Evolutionary conservation across 2,888 invertebrate species (phyloP).

Genomic region (Limnephilus lunatus): DNA sequence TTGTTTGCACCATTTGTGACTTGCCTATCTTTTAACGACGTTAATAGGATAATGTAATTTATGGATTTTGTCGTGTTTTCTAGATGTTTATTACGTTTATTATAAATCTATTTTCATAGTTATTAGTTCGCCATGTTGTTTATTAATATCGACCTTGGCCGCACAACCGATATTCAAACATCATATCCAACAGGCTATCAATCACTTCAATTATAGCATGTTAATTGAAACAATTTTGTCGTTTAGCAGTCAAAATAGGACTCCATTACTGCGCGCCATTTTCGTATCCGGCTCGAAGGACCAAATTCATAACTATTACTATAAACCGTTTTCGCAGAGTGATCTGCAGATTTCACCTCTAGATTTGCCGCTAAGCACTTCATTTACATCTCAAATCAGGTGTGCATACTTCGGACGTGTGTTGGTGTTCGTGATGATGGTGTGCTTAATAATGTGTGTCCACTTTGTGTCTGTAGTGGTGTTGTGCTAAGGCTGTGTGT

Average conservation of each 20-base stretch:
- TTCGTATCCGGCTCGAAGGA: background rate
- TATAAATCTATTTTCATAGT: no score
- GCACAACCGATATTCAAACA: background rate
- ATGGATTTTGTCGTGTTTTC: no score
- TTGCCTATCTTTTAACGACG: no score
- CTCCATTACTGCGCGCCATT: background rate
- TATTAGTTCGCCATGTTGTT: no score
- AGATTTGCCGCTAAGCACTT: background rate
- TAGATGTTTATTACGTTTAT: no score
- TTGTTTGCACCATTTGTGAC: no score
- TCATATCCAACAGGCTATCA: background rate
- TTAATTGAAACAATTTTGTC: no score
- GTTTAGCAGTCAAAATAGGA: background rate
- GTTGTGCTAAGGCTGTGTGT: background rate
- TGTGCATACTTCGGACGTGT: background rate
- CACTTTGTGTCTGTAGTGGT: background rate
- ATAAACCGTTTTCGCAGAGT: background rate
- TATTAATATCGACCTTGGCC: background rate
- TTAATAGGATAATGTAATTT: no score
- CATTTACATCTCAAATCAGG: background rate
- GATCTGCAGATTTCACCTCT: slow-evolving; percentile 2
- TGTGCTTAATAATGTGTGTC: background rate
- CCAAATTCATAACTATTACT: background rate
- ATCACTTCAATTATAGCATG: background rate
- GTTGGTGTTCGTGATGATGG: background rate